Percentiles rank a stretch among this genome's conserved stretches.
Conservation (phyloP, 2,888 invertebrate species). For the Ormyrus pomaceus region DNA sequence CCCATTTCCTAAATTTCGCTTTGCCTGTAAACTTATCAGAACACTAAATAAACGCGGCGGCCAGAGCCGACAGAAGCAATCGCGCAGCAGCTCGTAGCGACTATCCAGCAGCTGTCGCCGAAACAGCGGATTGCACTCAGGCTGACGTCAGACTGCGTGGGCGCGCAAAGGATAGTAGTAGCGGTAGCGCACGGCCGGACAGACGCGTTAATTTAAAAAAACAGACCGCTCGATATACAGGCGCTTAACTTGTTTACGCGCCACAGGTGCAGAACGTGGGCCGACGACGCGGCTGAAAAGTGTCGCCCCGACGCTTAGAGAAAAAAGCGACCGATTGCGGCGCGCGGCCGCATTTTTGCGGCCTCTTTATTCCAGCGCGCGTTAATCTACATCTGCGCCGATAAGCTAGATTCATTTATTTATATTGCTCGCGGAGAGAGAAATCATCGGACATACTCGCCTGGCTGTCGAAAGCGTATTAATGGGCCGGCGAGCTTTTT, state of each 20-base stretch:
- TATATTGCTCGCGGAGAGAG: neutral
- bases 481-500: neutral
- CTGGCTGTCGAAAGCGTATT: constrained; percentile 25
- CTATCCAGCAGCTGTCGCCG: constrained; percentile 57
- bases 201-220: constrained; percentile 19
- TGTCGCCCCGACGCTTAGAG: neutral
- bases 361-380: constrained; percentile 1
- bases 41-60: no score
- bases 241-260: constrained; percentile 32
- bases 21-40: no score
- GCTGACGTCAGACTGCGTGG: constrained; percentile 7
- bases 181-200: constrained; percentile 25
- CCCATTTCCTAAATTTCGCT: no score
- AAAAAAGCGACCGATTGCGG: no score
- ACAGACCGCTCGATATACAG: neutral
- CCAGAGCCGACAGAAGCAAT: no score
- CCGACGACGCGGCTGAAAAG: neutral
- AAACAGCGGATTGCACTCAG: constrained; percentile 69
- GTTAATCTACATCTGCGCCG: neutral
- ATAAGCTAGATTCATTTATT: constrained; percentile 27
- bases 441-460: neutral
- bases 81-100: no score
- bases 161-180: neutral
- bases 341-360: neutral
- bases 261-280: constrained; percentile 1